phyloP scores from a whole-genome alignment of 2,797 vertebrate genomes.

The Mionectes olivaceus region DNA sequence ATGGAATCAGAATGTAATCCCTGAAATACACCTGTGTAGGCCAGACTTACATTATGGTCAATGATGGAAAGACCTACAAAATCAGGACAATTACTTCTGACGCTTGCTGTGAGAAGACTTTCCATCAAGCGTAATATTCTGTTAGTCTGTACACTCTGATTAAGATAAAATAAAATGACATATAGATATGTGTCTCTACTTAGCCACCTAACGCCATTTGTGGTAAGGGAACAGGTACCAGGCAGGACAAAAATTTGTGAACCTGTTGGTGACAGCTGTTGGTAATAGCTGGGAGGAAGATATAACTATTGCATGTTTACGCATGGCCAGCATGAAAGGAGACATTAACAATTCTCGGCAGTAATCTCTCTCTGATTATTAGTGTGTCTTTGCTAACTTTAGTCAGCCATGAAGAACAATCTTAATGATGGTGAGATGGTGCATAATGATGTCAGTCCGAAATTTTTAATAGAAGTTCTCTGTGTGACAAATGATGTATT shows the following conservation, averaged over 20 bases:
- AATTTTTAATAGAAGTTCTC: conserved; percentile 16
- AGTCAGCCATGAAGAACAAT: conserved; percentile 48
- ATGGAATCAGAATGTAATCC: background rate
- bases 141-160: background rate
- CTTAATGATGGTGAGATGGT: conserved; percentile 20
- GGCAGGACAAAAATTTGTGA: background rate
- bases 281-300: background rate
- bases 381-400: conserved; percentile 41
- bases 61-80: background rate
- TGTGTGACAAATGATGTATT: conserved; percentile 26
- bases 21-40: background rate
- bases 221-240: background rate
- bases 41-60: background rate
- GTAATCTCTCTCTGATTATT: conserved; percentile 13
- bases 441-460: conserved; percentile 27
- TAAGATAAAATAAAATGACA: background rate
- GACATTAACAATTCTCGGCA: conserved; percentile 18
- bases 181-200: background rate
- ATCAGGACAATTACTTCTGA: background rate
- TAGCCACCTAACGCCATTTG: background rate
- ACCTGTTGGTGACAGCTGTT: background rate
- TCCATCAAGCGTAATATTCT: background rate
- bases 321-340: background rate
- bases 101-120: background rate
- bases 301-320: background rate